Evolutionary conservation across 2,113 vertebrate species (phyloP).

Genomic region (Aptenodytes patagonicus): DNA sequence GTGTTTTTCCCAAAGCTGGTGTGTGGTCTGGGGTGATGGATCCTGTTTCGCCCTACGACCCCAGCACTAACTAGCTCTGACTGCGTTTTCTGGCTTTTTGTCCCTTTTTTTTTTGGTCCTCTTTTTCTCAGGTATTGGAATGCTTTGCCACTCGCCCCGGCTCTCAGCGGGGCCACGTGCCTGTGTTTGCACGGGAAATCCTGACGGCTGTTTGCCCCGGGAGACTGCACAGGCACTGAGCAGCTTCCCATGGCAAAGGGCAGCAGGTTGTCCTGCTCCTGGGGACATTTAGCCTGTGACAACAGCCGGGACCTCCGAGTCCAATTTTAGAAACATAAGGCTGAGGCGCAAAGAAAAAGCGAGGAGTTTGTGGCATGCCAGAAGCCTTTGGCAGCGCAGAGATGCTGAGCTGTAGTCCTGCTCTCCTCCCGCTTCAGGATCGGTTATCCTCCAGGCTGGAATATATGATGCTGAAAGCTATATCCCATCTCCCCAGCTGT

Average conservation of each 20-base stretch:
- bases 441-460: background rate
- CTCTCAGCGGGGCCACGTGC: background rate
- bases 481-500: background rate
- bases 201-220: fast-evolving
- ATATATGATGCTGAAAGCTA: background rate
- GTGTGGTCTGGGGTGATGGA: background rate
- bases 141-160: background rate
- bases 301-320: background rate
- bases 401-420: background rate
- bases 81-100: background rate
- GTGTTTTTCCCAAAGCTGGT: background rate
- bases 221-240: background rate
- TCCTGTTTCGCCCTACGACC: background rate
- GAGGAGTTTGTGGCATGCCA: background rate
- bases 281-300: background rate
- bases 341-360: background rate
- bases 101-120: fast-evolving
- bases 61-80: background rate
- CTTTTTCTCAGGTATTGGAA: background rate
- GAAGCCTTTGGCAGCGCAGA: background rate
- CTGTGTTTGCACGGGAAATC: background rate
- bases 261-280: fast-evolving
- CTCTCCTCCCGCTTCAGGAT: background rate
- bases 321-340: background rate
- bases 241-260: background rate